phyloP scores from a whole-genome alignment of 2,888 invertebrate species.

The Prosapia bicincta region DNA sequence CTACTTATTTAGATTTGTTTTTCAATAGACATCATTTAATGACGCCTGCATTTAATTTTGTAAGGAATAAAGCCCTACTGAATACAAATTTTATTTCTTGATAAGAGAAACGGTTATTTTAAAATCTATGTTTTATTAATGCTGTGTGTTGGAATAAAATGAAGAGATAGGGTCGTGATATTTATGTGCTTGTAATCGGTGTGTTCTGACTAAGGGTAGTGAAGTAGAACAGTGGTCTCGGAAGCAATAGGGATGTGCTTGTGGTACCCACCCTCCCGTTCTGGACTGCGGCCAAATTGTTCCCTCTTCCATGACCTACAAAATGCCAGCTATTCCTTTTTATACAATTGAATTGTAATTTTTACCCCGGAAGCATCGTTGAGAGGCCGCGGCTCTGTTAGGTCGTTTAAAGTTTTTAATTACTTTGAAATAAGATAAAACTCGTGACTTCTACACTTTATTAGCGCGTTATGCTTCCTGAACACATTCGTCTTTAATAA shows the following conservation, averaged over 20 bases:
- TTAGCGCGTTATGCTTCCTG: background rate
- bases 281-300: background rate
- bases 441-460: background rate
- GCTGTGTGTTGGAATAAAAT: background rate
- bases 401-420: background rate
- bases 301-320: background rate
- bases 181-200: background rate
- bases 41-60: too few species aligned
- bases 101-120: background rate
- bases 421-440: background rate
- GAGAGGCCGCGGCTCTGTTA: background rate
- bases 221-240: background rate
- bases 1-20: too few species aligned
- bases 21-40: too few species aligned
- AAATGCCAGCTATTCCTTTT: background rate
- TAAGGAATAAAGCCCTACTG: too few species aligned
- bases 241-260: slow-evolving; percentile 2
- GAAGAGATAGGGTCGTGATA: background rate
- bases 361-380: background rate
- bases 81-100: too few species aligned
- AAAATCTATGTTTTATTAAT: background rate
- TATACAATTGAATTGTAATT: background rate
- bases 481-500: background rate
- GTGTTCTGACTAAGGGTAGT: background rate
- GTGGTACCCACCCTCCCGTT: background rate